Conservation (phyloP, 2,888 invertebrate species). For the Eilema sororculum region DNA sequence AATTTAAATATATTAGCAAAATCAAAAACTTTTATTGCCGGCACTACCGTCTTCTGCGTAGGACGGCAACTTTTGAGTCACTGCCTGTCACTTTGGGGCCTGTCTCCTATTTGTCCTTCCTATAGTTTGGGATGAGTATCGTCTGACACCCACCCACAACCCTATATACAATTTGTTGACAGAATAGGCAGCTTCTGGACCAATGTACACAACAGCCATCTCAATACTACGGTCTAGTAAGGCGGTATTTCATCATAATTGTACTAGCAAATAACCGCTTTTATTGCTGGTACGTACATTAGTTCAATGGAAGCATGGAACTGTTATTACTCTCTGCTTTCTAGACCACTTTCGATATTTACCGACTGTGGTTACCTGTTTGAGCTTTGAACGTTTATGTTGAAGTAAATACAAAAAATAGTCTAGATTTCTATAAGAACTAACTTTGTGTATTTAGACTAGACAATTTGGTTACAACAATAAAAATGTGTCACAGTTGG, state of each 20-base stretch:
- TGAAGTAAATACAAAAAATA: background rate
- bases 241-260: background rate
- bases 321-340: constrained; percentile 29
- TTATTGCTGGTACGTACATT: constrained; percentile 2
- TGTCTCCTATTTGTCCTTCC: too few relatives aligned
- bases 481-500: too few relatives aligned
- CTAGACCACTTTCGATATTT: constrained; percentile 47
- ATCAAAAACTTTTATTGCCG: too few relatives aligned
- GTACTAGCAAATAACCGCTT: background rate
- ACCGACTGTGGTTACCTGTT: constrained; percentile 28
- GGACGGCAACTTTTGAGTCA: too few relatives aligned
- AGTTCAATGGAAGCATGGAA: constrained; percentile 10
- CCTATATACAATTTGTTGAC: too few relatives aligned
- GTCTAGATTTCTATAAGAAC: background rate
- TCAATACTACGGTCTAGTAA: background rate
- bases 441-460: background rate
- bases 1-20: too few relatives aligned
- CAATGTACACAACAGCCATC: background rate
- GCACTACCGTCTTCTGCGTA: too few relatives aligned
- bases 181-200: background rate
- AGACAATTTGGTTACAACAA: too few relatives aligned
- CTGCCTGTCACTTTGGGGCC: too few relatives aligned
- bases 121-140: too few relatives aligned
- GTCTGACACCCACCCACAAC: too few relatives aligned
- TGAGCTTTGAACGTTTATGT: background rate